Percentiles rank a stretch among this genome's conserved stretches.
These are phyloP conservation scores for Agrypnia vestita DNA, from an alignment of 1,140 invertebrate species.

Conservation along the genomic window DNA sequence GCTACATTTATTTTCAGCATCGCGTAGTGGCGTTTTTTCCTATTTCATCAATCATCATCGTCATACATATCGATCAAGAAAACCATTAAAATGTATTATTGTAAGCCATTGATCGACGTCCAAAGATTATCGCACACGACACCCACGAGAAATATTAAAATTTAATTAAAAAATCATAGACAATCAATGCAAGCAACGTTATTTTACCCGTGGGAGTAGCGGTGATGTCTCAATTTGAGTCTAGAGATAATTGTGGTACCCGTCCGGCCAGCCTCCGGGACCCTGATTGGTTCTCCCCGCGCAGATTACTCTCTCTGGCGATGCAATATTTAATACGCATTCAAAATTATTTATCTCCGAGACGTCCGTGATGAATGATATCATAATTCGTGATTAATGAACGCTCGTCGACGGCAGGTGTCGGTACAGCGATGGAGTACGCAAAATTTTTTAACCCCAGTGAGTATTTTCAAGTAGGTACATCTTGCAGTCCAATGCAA, in stretches of 20 bases:
- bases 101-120: too few relatives aligned
- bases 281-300: too few relatives aligned
- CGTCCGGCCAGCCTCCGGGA: not conserved
- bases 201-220: not conserved
- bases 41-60: too few relatives aligned
- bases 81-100: too few relatives aligned
- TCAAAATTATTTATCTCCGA: constrained; percentile 23
- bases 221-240: constrained; percentile 7
- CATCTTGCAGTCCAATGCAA: too few relatives aligned
- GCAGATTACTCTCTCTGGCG: not conserved
- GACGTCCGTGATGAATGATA: constrained; percentile 17
- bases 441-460: not conserved
- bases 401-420: constrained; percentile 2
- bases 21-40: too few relatives aligned
- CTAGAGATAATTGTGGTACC: constrained; percentile 8
- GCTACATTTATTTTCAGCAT: too few relatives aligned
- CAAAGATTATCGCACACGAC: too few relatives aligned
- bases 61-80: too few relatives aligned
- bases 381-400: constrained; percentile 35
- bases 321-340: constrained; percentile 7
- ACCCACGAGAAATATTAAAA: too few relatives aligned
- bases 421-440: not conserved
- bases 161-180: too few relatives aligned
- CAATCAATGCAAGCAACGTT: not conserved
- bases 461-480: not conserved